phyloP scores from a whole-genome alignment of 2,113 vertebrate genomes.

The Terrapene triunguis region DNA sequence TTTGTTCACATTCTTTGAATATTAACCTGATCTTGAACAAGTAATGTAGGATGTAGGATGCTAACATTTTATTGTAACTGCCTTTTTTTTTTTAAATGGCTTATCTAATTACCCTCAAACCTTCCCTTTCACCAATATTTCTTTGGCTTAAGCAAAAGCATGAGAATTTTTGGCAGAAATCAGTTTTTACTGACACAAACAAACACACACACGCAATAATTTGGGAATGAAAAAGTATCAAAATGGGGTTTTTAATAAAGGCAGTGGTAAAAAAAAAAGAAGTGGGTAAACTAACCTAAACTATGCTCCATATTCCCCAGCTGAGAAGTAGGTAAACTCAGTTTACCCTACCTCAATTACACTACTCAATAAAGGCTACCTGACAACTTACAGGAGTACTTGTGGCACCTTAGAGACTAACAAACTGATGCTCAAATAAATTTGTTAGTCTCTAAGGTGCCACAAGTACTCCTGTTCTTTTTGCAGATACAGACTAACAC shows the following conservation, averaged over 20 bases:
- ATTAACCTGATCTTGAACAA: background rate
- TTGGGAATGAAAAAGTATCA: background rate
- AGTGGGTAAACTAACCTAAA: background rate
- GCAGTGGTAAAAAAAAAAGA: background rate
- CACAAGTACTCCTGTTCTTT: too few species aligned
- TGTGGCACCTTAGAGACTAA: too few species aligned
- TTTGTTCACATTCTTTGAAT: background rate
- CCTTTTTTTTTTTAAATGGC: background rate
- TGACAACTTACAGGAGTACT: background rate
- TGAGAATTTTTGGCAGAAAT: background rate
- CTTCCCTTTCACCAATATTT: background rate
- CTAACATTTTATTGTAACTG: background rate
- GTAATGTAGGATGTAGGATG: background rate
- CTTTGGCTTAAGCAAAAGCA: accelerated
- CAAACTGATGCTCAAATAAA: too few species aligned
- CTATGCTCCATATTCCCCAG: background rate
- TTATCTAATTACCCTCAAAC: background rate
- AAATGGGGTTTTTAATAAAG: background rate
- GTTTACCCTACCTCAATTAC: background rate
- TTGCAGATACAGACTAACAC: too few species aligned
- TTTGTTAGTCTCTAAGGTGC: too few species aligned
- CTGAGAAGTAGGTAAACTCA: background rate
- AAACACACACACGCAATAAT: background rate
- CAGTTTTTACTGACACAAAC: background rate
- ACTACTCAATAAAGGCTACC: background rate